Evolutionary conservation across 2,113 vertebrate genomes (phyloP).

Genomic region (Megaceryle maxima): DNA sequence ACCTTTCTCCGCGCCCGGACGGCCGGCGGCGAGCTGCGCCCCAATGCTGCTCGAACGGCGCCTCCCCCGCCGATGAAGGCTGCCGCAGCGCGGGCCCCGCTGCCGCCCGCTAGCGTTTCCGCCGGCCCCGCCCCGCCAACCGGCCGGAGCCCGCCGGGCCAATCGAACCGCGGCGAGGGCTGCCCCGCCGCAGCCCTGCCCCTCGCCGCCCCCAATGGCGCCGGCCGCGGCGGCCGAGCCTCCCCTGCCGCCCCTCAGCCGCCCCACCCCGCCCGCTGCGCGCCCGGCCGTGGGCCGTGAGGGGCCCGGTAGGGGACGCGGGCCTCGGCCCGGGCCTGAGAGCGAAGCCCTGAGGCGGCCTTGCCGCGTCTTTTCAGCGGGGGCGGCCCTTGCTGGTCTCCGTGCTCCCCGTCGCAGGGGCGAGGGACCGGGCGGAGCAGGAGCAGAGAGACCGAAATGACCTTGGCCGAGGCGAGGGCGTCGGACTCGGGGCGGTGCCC

Average conservation of each 20-base stretch:
- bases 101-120: background rate
- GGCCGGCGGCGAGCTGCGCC: background rate
- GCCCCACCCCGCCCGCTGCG: background rate
- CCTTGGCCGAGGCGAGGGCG: background rate
- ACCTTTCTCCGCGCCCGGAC: background rate
- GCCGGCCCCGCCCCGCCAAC: background rate
- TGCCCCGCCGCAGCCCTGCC: background rate
- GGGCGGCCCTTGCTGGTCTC: too few relatives aligned
- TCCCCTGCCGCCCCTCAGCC: background rate
- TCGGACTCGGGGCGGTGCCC: too few relatives aligned
- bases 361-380: background rate
- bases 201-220: background rate
- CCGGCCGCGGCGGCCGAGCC: background rate
- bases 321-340: background rate
- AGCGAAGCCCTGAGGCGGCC: background rate
- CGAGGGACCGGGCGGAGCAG: background rate
- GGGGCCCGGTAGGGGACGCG: background rate
- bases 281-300: background rate
- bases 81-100: background rate
- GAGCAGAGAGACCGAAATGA: fast-evolving
- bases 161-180: background rate
- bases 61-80: background rate
- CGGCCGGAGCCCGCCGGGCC: background rate
- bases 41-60: background rate
- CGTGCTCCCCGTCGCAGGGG: too few relatives aligned